Evolutionary conservation across 2,888 invertebrate species (phyloP), one percentile per base, ranked within the genome.

Genomic region (Exocentrus adspersus): DNA sequence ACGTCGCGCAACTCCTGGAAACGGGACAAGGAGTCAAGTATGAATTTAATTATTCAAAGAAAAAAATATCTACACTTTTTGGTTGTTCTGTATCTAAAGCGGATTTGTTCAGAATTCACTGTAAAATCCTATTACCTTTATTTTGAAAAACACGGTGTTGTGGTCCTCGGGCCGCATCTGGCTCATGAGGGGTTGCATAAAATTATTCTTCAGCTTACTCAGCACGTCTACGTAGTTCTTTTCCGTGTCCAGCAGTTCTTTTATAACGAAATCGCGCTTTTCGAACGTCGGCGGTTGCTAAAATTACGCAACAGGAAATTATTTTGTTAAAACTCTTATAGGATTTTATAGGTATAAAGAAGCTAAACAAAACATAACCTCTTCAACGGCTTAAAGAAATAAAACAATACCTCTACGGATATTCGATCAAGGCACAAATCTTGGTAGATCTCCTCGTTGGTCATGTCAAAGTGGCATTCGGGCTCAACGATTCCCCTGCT

Each of bases 241-340:
- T 83, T 99, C 99, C 0, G 99, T 99, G 81, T 98, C 98, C 37
- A 98, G 89, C 59, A 99, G 85, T 82, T 99, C 99, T 69, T 92
- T 89, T 77, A 95, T 93, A 48, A 94, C 94, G 80, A 95, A 95
- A 82, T 98, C 97, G 64, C 97, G 87, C 82, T 97, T 97, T 82
- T 95, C 96, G 72, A 89, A 76, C 6, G 77, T 75, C 19, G 79
- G 80, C 5, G 78, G 79, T 59, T 76, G 73, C 78, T 80, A 53
- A 52, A 72, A 69, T 17, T 16, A 5, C 14, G 24, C 7, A 24
- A 5, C 3, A 24, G 24, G 24, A 5, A 24, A 24, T 24, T 7
- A 24, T 24, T 24, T 24, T 5, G 3, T 24, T 24, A 5, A n/a
- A n/a, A n/a, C n/a, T n/a, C n/a, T n/a, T n/a, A n/a, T n/a, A n/a